Evolutionary conservation across 2,113 vertebrate species (phyloP).

Genomic region (Paralichthys olivaceus): DNA sequence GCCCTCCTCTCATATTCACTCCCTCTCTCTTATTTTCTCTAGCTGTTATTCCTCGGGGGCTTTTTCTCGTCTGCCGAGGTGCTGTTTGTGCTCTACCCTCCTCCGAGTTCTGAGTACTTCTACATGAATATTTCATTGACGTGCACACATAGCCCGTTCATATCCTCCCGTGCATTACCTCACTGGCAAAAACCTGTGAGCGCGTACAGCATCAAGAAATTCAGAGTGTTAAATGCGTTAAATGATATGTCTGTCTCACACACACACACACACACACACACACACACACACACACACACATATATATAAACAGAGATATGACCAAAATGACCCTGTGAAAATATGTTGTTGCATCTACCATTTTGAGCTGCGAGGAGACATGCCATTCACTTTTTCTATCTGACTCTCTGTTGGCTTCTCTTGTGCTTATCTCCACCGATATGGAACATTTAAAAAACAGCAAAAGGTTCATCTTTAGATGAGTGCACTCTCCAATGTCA

Average conservation of each 20-base stretch:
- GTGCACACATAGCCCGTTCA: conserved; percentile 44
- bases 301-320: conserved; percentile 31
- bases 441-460: conserved; percentile 37
- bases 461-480: conserved; percentile 49
- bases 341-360: conserved; percentile 9
- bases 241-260: conserved; percentile 24
- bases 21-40: conserved; percentile 34
- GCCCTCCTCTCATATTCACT: conserved; percentile 21
- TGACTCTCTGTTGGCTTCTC: conserved; percentile 19
- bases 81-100: conserved; percentile 67
- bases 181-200: conserved; percentile 42
- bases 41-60: conserved; percentile 44
- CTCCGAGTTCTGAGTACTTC: conserved; percentile 68
- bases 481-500: conserved; percentile 45
- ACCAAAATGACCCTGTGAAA: conserved; percentile 31
- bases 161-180: conserved; percentile 60
- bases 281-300: neutral
- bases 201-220: neutral
- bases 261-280: too few species aligned
- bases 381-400: conserved; percentile 20
- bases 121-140: conserved; percentile 76
- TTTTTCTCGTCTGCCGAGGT: conserved; percentile 56
- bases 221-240: conserved; percentile 37
- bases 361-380: conserved; percentile 21
- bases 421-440: conserved; percentile 31